Base-by-base conservation (phyloP, 2,888 invertebrate genomes). In the Omphaloscelis lunosa region DNA sequence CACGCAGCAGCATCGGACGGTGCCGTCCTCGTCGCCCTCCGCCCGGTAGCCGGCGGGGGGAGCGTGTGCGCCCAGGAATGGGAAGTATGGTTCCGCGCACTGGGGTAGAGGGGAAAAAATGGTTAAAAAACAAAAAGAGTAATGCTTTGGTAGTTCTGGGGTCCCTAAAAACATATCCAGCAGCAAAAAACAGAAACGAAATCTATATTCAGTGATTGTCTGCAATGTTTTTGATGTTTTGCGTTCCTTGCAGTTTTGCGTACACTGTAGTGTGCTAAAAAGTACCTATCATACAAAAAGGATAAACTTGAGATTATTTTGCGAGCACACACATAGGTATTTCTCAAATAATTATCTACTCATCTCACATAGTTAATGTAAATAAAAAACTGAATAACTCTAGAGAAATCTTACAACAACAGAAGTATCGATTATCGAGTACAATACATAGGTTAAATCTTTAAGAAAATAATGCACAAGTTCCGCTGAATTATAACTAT, bases 51-150 rank as follows among this genome's bases (percentile, higher is more conserved):
- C 98, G 76, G 97, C 96, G 0, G 99, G 99, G 23, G 99, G 98
- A 85, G 98, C 98, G 95, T 99, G 99, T 29, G 98, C 98, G 89
- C 98, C 98, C 92, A 99, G 97, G 96, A 99, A 99, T 69, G 99
- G 99, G 95, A 99, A 99, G 95, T 98, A 98, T 17, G 99, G 98
- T 93, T 98, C 98, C 75, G 97, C 97, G 80, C 93, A 93, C 94
- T 96, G 94, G 94, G 59, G 17, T 45, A 59, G 39, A 41, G 11
- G 29, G n/a, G 34, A 66, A 17, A 29, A 12, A 20, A 12, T 0
- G 0, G 20, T 69, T 45, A n/a, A n/a, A 79, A 34, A 56, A 23
- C 5, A 29, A 71, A 71, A 72, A 61, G 9, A 17, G 3, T 67
- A 17, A 34, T 4, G 8, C 17, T 15, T 70, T 34, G n/a, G 11